Base-by-base conservation (phyloP, 2,888 invertebrate species). In the Autographa pulchrina region DNA sequence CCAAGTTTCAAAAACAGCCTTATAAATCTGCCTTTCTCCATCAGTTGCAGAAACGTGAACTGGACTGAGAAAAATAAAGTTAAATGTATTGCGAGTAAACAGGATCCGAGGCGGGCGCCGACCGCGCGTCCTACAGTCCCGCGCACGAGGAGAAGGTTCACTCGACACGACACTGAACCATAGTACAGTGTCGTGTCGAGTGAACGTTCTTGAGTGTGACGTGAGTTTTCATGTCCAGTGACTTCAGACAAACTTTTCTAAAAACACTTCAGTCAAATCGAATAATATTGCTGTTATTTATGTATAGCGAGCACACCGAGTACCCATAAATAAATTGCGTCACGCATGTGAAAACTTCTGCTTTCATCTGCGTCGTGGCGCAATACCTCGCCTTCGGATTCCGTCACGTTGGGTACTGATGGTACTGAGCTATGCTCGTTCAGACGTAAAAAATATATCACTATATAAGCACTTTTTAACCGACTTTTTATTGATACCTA, bases 381-480 rank as follows among this genome's bases (percentile, higher is more conserved):
- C 60, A 20, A 14, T 43, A 65, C 74, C 58, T 25, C 62, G 62
- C 65, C 73, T 54, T 62, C 69, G 72, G 72, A 82, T 82, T 78
- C 82, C 84, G 54, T 71, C 84, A 82, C 82, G 82, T 75, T 2
- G 3, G 25, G 25, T 73, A 76, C 75, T 16, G 41, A 13, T n/a
- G n/a, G 25, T 25, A 35, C 56, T 60, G 68, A 71, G 63, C 62
- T 73, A 74, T 81, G 74, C 63, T 74, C 59, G 72, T 75, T 70
- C 62, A 63, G 35, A 76, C 72, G 56, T 68, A 79, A 84, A 81
- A 81, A 82, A 82, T 63, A 62, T 68, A 71, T 68, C 71, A 82
- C 80, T 79, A 72, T 74, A 70, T 78, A 71, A 81, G 68, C 64
- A 68, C 65, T 76, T 78, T 77, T 81, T 76, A 70, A 66, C 70